phyloP scores from a whole-genome alignment of 92 coral and sea anemone genomes.

The Meandrina meandrites region DNA sequence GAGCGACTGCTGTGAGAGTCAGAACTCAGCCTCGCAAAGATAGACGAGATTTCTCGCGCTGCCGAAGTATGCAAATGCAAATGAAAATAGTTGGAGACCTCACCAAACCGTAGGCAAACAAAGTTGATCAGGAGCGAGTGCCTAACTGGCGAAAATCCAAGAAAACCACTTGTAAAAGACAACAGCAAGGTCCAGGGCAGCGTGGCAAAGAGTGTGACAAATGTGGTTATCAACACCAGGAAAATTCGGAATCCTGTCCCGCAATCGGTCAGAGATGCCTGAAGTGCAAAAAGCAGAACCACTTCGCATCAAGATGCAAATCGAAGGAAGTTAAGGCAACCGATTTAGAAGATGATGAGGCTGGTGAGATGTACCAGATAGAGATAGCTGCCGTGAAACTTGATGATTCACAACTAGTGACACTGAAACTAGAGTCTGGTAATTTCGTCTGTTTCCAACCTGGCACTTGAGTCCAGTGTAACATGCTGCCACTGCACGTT shows the following conservation, averaged over 20 bases:
- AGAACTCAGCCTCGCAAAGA: slow-evolving; percentile 40
- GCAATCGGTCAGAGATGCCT: slow-evolving; percentile 38
- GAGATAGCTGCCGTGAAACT: slow-evolving; percentile 45
- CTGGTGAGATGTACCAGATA: slow-evolving; percentile 23
- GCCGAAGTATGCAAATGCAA: slow-evolving; percentile 51
- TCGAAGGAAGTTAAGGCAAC: slow-evolving; percentile 24
- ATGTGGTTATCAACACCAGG: slow-evolving; percentile 36
- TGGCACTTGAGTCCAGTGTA: slow-evolving; percentile 51
- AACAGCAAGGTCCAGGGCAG: slow-evolving; percentile 45
- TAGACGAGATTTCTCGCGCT: slow-evolving; percentile 55
- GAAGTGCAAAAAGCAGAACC: slow-evolving; percentile 54
- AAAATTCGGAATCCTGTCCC: slow-evolving; percentile 38
- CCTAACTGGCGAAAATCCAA: slow-evolving; percentile 20
- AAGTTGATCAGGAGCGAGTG: slow-evolving; percentile 15
- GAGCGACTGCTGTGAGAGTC: slow-evolving; percentile 51
- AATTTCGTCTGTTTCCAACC: slow-evolving; percentile 57
- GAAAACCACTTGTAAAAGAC: slow-evolving; percentile 30
- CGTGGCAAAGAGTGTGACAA: slow-evolving; percentile 30
- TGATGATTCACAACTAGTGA: slow-evolving; percentile 59
- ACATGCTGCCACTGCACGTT: slow-evolving; percentile 31
- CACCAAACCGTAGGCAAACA: slow-evolving; percentile 18
- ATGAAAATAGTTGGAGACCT: slow-evolving; percentile 50
- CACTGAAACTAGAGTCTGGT: slow-evolving; percentile 56
- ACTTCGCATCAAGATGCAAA: slow-evolving; percentile 43
- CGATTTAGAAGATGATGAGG: slow-evolving; percentile 34